These are phyloP conservation scores for Xanthorhoe spadicearia DNA, from an alignment of 2,888 invertebrate genomes.

Conservation along the genomic window DNA sequence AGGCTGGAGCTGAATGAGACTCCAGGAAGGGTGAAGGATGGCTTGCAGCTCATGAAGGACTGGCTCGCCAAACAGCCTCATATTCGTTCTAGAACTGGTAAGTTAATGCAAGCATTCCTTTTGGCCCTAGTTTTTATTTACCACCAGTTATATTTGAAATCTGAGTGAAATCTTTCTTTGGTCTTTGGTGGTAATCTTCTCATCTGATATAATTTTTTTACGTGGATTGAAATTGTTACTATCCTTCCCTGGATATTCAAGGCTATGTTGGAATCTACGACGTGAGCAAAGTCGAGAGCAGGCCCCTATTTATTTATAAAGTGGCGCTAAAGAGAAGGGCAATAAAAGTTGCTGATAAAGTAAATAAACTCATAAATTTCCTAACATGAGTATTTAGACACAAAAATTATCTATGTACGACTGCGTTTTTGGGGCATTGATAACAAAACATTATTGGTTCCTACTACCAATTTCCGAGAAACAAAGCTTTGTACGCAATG, in stretches of 20 bases:
- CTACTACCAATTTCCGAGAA: no score
- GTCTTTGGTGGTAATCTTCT: no score
- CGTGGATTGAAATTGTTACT: no score
- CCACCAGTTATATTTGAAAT: no score
- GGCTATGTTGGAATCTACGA: no score
- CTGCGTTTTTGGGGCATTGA: background rate
- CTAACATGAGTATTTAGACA: background rate
- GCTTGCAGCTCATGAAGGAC: conserved; percentile 79
- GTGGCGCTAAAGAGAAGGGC: background rate
- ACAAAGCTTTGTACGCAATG: no score
- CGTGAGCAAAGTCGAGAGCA: background rate
- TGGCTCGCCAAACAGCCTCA: conserved; percentile 85
- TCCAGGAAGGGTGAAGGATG: conserved; percentile 70
- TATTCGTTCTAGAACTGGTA: conserved; percentile 67
- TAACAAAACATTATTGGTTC: background rate
- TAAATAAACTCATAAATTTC: background rate
- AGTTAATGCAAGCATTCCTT: background rate
- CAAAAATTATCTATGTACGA: background rate
- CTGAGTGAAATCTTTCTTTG: no score
- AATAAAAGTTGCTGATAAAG: background rate
- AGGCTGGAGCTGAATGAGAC: conserved; percentile 82
- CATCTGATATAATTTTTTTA: no score
- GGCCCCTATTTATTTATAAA: background rate
- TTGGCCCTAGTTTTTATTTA: no score
- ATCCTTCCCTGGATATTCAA: no score